Evolutionary conservation across 2,888 invertebrate genomes (phyloP).

Genomic region (Desoria tigrina): DNA sequence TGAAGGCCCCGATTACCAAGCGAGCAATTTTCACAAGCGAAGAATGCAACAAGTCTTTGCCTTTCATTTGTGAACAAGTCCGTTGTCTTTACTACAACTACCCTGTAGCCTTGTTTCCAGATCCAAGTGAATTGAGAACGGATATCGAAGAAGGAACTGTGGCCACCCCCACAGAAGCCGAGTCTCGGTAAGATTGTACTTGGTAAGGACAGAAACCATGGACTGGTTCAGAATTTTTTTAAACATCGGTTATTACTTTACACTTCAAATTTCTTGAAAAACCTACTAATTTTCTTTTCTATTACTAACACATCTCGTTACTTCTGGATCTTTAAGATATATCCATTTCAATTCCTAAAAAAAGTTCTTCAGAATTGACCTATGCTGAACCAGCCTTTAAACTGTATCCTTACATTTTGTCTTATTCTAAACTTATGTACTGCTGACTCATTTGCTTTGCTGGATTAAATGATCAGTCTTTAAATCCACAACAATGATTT

Average conservation of each 20-base stretch:
- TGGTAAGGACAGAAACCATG: conserved; percentile 29
- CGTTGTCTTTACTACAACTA: conserved; percentile 51
- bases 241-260: too few relatives aligned
- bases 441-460: conserved; percentile 1
- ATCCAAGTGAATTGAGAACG: conserved; percentile 43
- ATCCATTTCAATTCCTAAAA: neutral
- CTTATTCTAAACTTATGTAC: neutral
- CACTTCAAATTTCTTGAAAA: too few relatives aligned
- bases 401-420: conserved; percentile 7
- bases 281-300: too few relatives aligned
- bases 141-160: conserved; percentile 35
- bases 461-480: neutral
- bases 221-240: conserved; percentile 5
- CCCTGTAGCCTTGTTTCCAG: conserved; percentile 46
- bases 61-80: conserved; percentile 52
- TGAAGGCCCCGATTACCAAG: conserved; percentile 39
- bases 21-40: conserved; percentile 46
- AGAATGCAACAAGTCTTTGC: conserved; percentile 43
- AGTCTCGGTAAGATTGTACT: conserved; percentile 49
- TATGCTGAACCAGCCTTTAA: conserved; percentile 18
- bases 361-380: too few relatives aligned
- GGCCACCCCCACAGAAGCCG: conserved; percentile 37
- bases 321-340: too few relatives aligned
- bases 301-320: too few relatives aligned
- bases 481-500: neutral